A percentile compares a stretch with the other conserved stretches of the same genome.
phyloP scores from a whole-genome alignment of 2,888 invertebrate species.

The Theodoxus fluviatilis region DNA sequence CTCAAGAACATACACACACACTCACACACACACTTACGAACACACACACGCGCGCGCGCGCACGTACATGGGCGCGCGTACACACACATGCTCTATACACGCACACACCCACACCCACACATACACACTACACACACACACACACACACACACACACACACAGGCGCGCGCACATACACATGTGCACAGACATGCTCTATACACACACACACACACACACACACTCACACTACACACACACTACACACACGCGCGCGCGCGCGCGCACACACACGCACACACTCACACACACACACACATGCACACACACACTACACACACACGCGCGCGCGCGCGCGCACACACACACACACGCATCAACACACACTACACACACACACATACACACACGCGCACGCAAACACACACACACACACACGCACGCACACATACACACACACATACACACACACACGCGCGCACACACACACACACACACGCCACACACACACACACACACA shows the following conservation, averaged over 20 bases:
- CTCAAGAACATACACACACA: no score
- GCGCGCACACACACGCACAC: conserved; percentile 3
- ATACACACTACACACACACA: background rate
- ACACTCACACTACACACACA: conserved; percentile 17
- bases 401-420: conserved; percentile 38
- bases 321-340: background rate
- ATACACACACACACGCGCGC: no score
- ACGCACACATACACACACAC: no score
- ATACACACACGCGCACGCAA: no score
- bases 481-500: background rate
- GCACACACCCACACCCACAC: no score
- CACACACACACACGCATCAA: background rate
- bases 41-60: no score
- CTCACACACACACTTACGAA: no score
- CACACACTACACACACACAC: no score
- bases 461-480: background rate
- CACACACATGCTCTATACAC: no score
- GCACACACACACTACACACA: background rate
- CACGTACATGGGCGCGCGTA: no score
- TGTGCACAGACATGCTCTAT: background rate
- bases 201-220: conserved; percentile 22
- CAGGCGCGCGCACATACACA: background rate
- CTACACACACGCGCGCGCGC: conserved; percentile 18
- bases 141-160: background rate
- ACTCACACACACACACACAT: conserved; percentile 1